Percentiles rank a stretch among this genome's conserved stretches.
Evolutionary conservation across 2,888 invertebrate genomes (phyloP).

Genomic region (Epinotia demarniana): DNA sequence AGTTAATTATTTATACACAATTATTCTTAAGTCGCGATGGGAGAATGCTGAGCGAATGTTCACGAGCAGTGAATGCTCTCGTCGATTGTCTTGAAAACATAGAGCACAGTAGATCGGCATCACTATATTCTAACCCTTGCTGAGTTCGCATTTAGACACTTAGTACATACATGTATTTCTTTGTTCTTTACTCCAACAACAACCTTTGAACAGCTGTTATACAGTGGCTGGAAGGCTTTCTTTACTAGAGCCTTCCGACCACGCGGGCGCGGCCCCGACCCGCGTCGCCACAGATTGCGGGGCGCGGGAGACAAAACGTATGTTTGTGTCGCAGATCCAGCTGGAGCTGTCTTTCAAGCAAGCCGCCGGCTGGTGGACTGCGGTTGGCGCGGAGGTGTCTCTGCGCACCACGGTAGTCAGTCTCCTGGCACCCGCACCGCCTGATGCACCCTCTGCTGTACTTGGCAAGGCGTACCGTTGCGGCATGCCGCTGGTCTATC

Average conservation of each 20-base stretch:
- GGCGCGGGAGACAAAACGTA: background rate
- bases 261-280: background rate
- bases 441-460: constrained; percentile 80
- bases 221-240: background rate
- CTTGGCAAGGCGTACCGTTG: constrained; percentile 84
- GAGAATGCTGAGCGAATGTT: background rate
- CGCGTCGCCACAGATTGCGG: too few relatives aligned
- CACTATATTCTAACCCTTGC: background rate
- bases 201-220: background rate
- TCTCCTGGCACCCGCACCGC: constrained; percentile 70
- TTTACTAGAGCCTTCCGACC: background rate
- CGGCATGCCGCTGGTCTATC: constrained; percentile 78
- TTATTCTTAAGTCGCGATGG: background rate
- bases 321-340: constrained; percentile 69
- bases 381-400: constrained; percentile 84
- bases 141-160: background rate
- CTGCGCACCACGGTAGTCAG: constrained; percentile 71
- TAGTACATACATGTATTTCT: background rate
- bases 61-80: background rate
- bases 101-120: background rate
- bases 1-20: too few relatives aligned
- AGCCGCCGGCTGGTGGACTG: constrained; percentile 80
- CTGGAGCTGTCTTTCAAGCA: constrained; percentile 85
- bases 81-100: background rate
- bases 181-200: background rate